Conservation (phyloP, 2,113 vertebrate species). For the Periophthalmodon schlosseri region DNA sequence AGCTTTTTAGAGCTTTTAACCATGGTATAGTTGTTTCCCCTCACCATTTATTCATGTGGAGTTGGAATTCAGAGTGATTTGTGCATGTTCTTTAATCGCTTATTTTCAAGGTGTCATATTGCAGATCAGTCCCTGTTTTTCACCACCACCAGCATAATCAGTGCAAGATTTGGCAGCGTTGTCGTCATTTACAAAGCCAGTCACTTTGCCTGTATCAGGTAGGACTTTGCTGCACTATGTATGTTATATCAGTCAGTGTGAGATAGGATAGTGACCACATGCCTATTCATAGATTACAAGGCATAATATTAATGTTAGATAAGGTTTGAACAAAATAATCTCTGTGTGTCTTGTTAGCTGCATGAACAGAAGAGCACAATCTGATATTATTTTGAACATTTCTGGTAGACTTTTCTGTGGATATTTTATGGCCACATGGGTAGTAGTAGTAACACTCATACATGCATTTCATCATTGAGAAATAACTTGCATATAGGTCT, state of each 20-base stretch:
- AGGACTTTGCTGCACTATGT: conserved; percentile 42
- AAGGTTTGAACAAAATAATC: conserved; percentile 5
- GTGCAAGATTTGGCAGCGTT: neutral
- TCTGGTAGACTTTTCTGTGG: neutral
- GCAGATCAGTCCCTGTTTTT: no score
- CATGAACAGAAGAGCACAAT: neutral
- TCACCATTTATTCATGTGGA: no score
- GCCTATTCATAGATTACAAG: conserved; percentile 37
- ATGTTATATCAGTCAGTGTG: conserved; percentile 43
- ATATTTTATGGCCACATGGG: neutral
- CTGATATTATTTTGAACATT: neutral
- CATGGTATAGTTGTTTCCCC: no score
- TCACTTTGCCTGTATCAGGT: conserved; percentile 18
- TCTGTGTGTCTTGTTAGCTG: conserved; percentile 24
- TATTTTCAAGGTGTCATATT: no score
- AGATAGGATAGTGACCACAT: neutral
- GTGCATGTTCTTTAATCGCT: no score
- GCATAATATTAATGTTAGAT: conserved; percentile 55
- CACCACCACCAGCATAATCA: no score
- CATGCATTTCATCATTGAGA: neutral
- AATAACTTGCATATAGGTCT: neutral
- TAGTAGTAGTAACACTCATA: neutral
- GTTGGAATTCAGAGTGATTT: no score
- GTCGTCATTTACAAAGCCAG: conserved; percentile 6
- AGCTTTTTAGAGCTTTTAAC: no score